phyloP scores from a whole-genome alignment of 2,888 invertebrate genomes.

The Mongoloraphidia duomilia region DNA sequence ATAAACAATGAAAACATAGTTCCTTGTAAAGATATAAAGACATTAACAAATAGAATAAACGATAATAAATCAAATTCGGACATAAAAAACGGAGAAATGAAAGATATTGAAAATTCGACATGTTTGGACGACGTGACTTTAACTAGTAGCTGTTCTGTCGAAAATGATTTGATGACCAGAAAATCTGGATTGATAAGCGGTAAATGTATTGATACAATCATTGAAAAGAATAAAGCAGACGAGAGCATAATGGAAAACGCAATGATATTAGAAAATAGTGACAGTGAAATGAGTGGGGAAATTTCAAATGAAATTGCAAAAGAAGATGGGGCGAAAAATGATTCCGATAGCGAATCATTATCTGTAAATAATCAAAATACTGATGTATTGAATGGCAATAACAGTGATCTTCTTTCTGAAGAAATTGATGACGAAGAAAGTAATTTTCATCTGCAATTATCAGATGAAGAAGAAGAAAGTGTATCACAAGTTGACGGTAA shows the following conservation, averaged over 20 bases:
- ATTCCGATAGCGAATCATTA: too few species aligned
- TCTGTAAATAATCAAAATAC: too few species aligned
- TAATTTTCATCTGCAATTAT: constrained; percentile 25
- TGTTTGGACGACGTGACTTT: neutral
- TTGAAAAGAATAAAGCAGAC: too few species aligned
- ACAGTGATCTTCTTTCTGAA: constrained; percentile 10
- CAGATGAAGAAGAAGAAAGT: constrained; percentile 22
- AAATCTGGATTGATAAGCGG: too few species aligned
- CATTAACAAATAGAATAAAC: constrained; percentile 20
- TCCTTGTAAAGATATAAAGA: constrained; percentile 11
- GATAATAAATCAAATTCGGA: constrained; percentile 17
- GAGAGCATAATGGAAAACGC: too few species aligned
- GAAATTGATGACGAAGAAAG: constrained; percentile 23
- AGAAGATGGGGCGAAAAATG: too few species aligned
- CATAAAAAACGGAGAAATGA: constrained; percentile 3
- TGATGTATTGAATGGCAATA: neutral
- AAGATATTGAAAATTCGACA: constrained; percentile 4
- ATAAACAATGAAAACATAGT: constrained; percentile 13
- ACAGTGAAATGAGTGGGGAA: too few species aligned
- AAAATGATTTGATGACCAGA: neutral
- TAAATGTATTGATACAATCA: too few species aligned
- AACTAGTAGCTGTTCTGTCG: too few species aligned
- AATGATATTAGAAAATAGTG: too few species aligned
- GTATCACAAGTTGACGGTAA: neutral
- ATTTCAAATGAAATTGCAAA: too few species aligned